Conservation (phyloP, 2,113 vertebrate genomes). For the Theristicus caerulescens region DNA sequence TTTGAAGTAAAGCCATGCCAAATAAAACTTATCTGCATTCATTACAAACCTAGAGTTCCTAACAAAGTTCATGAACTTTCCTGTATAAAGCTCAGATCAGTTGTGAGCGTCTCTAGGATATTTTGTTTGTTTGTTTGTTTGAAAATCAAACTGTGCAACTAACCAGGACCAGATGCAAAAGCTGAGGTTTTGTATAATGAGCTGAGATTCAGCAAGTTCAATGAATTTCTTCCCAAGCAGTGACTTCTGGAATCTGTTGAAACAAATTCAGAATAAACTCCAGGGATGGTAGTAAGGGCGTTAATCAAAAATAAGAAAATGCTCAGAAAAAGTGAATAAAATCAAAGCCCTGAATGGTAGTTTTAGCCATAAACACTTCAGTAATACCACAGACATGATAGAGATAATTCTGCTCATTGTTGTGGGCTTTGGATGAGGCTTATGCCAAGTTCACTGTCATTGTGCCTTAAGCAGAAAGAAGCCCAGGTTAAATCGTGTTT, state of each 20-base stretch:
- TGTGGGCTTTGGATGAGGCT: background rate
- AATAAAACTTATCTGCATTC: background rate
- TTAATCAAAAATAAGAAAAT: background rate
- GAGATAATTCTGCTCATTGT: background rate
- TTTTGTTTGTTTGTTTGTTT: background rate
- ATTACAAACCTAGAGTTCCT: background rate
- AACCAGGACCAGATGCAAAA: slow-evolving; percentile 1
- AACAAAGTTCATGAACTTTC: background rate
- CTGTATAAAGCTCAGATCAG: background rate
- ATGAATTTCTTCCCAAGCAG: background rate
- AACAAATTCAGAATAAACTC: background rate
- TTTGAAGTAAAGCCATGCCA: background rate
- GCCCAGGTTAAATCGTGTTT: background rate
- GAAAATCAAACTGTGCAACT: background rate
- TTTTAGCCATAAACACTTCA: background rate
- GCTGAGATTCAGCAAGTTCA: background rate
- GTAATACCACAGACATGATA: background rate
- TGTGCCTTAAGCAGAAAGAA: background rate
- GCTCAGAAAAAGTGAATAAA: background rate
- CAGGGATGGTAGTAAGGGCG: background rate
- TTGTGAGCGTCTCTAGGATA: background rate
- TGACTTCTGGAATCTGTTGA: background rate
- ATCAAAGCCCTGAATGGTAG: background rate
- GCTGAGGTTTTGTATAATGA: background rate
- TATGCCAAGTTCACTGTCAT: background rate